Evolutionary conservation across 92 coral and sea anemone species (phyloP), one percentile per base, ranked within the genome.

Genomic region (Desmophyllum pertusum): DNA sequence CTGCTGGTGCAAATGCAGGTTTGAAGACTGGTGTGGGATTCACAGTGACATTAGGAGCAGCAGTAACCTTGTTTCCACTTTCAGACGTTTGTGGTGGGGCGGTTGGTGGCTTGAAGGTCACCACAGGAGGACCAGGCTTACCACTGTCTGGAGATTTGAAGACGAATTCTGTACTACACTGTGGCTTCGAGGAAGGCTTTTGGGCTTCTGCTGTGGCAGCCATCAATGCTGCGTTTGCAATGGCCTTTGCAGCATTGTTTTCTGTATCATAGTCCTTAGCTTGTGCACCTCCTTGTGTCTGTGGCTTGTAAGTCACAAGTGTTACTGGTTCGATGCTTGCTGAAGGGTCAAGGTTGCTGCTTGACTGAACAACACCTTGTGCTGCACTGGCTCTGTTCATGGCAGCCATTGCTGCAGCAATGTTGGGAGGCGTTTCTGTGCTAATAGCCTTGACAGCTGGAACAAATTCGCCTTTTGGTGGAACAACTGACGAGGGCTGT

Each of bases 321-420:
- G 97, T 88, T 66, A 84, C 88, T 29, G 97, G 94, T 42, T 92
- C 94, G 42, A 93, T 86, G 65, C 94, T 79, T 21, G 97, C 97
- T 35, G 94, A 90, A 42, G 91, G 92, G 38, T 93, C 97, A 31
- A 93, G 86, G 63, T 55, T 85, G 30, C 79, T 70, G 27, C 78
- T 78, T 35, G 77, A 62, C 39, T 64, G 80, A 13, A 45, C 64
- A 9, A 73, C 69, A n/a, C 45, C 63, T 10, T 55, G 83, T 3
- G 70, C 33, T 63, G 80, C 87, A 45, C 65, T 84, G 38, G 97
- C 97, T 50, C 94, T 78, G 75, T 51, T 85, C 43, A 91, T 55
- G 30, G 97, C 97, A 46, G 97, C 97, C 76, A 85, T 80, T 13
- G 88, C 94, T 50, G 94, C 97, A 31, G 94, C 94, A 29, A 76